A percentile compares a stretch with the other conserved stretches of the same genome.
phyloP scores from a whole-genome alignment of 2,888 invertebrate genomes.

The Aleiodes testaceus region DNA sequence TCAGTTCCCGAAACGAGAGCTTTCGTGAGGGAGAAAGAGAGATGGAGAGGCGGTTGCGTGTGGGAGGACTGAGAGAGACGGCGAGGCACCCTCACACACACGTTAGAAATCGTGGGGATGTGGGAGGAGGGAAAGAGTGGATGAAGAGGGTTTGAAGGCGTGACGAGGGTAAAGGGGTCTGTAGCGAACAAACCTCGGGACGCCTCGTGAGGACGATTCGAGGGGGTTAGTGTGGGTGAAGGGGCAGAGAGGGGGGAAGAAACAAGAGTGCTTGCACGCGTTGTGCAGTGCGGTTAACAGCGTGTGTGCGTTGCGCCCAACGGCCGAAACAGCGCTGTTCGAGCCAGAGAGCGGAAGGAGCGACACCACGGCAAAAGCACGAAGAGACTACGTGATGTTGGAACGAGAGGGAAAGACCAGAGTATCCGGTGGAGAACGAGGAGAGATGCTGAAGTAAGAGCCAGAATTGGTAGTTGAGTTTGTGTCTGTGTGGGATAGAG shows the following conservation, averaged over 20 bases:
- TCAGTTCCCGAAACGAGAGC: constrained; percentile 58
- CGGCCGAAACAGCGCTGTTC: constrained; percentile 62
- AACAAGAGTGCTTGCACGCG: constrained; percentile 62
- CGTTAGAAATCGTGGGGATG: constrained; percentile 50
- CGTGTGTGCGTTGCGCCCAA: constrained; percentile 68
- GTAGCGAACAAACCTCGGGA: constrained; percentile 45
- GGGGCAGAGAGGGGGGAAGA: constrained; percentile 44
- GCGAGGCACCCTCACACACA: neutral
- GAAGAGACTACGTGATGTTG: constrained; percentile 46
- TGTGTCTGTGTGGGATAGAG: constrained; percentile 8
- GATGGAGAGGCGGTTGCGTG: neutral
- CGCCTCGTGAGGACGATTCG: constrained; percentile 48
- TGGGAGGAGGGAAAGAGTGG: constrained; percentile 44
- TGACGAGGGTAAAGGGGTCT: constrained; percentile 13
- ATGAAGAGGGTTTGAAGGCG: constrained; percentile 19
- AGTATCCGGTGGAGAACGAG: constrained; percentile 49
- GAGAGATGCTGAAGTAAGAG: constrained; percentile 43
- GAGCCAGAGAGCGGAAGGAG: constrained; percentile 63
- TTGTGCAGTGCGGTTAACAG: constrained; percentile 70
- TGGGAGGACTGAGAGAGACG: constrained; percentile 3
- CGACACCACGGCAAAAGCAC: constrained; percentile 53
- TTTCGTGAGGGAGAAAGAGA: neutral
- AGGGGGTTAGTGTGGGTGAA: constrained; percentile 39
- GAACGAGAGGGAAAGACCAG: constrained; percentile 52
- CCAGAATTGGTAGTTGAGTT: constrained; percentile 17